Percentiles rank a stretch among this genome's conserved stretches.
Evolutionary conservation across 2,888 invertebrate genomes (phyloP).

Genomic region (Parnassius smintheus): DNA sequence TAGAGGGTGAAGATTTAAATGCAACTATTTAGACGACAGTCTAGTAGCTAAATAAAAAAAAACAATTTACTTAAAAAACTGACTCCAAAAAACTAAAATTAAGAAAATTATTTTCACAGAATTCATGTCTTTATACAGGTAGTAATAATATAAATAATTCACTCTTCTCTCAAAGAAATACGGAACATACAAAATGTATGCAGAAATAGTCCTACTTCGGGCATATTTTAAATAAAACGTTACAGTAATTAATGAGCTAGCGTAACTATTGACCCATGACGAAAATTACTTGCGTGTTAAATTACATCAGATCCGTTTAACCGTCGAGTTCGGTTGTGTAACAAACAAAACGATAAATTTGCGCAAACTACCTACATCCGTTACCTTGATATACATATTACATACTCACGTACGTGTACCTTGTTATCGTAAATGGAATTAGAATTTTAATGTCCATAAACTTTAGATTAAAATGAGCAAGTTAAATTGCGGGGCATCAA

Average conservation of each 20-base stretch:
- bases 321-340: constrained; percentile 8
- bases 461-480: neutral
- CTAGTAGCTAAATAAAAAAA: too few species aligned
- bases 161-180: too few species aligned
- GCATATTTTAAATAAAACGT: neutral
- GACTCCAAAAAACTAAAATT: too few species aligned
- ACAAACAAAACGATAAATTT: constrained; percentile 23
- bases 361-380: constrained; percentile 5
- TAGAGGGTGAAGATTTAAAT: too few species aligned
- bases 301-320: constrained; percentile 11
- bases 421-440: neutral
- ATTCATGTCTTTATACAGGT: too few species aligned
- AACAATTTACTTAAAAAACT: too few species aligned
- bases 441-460: neutral
- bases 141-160: too few species aligned
- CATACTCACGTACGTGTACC: neutral
- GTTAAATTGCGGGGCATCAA: too few species aligned
- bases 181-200: too few species aligned
- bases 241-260: neutral
- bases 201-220: neutral
- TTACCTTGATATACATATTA: constrained; percentile 7
- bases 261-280: constrained; percentile 13
- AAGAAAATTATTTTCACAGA: too few species aligned
- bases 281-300: constrained; percentile 11
- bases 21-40: too few species aligned